These are phyloP conservation scores for Calyptomena viridis DNA, from an alignment of 2,113 vertebrate genomes.

Conservation along the genomic window DNA sequence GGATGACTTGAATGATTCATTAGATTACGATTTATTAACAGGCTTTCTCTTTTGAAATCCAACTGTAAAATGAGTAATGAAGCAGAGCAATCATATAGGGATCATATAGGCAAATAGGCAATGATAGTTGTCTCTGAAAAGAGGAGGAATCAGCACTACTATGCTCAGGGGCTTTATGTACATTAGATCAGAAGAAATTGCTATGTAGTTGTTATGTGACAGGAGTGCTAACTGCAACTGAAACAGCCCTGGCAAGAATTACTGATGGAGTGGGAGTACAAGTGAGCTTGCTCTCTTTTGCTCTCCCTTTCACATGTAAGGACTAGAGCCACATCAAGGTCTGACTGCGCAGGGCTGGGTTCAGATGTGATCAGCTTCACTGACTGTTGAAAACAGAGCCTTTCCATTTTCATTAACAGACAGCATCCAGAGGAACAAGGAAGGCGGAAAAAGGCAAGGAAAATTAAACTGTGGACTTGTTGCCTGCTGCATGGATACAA, in stretches of 20 bases:
- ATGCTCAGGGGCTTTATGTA: neutral
- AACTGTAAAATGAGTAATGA: neutral
- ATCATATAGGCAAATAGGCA: neutral
- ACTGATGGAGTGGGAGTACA: neutral
- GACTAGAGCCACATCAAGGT: neutral
- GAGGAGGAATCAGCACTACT: neutral
- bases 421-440: neutral
- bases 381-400: neutral
- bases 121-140: neutral
- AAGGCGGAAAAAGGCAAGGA: neutral
- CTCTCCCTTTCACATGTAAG: neutral
- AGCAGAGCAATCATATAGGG: neutral
- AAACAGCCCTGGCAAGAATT: neutral
- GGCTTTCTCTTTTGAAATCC: neutral
- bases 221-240: neutral
- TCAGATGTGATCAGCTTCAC: neutral
- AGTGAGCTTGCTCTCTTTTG: neutral
- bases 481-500: neutral
- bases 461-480: neutral
- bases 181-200: neutral
- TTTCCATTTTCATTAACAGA: neutral
- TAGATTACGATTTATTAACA: conserved; percentile 5
- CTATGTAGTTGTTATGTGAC: neutral
- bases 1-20: neutral
- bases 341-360: rapidly evolving